phyloP scores from a whole-genome alignment of 2,113 vertebrate genomes.

The Sterna hirundo region DNA sequence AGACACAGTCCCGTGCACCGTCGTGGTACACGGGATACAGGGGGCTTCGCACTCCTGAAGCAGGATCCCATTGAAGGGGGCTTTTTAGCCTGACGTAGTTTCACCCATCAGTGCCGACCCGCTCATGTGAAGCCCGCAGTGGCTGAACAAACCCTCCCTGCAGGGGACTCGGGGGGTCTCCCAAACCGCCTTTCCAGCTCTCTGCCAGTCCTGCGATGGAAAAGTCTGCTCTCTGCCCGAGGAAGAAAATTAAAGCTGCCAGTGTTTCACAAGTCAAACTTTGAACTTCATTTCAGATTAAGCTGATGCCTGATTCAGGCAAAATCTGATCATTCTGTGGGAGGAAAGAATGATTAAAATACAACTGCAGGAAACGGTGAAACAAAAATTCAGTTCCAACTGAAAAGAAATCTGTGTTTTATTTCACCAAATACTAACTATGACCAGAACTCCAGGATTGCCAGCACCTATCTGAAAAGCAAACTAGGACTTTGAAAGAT shows the following conservation, averaged over 20 bases:
- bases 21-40: rapidly evolving
- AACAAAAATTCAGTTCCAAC: not conserved
- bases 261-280: not conserved
- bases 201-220: not conserved
- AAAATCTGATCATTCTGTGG: not conserved
- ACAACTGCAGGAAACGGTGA: not conserved
- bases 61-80: not conserved
- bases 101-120: not conserved
- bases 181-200: not conserved
- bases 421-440: not conserved
- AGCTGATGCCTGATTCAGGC: not conserved
- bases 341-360: not conserved
- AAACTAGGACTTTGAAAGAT: not conserved
- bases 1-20: rapidly evolving
- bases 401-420: not conserved
- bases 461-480: not conserved
- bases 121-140: rapidly evolving
- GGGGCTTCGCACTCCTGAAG: rapidly evolving
- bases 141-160: not conserved
- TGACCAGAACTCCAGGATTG: not conserved
- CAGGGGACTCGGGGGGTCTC: too few species aligned
- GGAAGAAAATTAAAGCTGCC: not conserved
- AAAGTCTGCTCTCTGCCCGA: not conserved
- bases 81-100: not conserved
- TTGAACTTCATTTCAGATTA: not conserved